These are phyloP conservation scores for Oxyruncus cristatus DNA, from an alignment of 2,113 vertebrate species.

Conservation along the genomic window DNA sequence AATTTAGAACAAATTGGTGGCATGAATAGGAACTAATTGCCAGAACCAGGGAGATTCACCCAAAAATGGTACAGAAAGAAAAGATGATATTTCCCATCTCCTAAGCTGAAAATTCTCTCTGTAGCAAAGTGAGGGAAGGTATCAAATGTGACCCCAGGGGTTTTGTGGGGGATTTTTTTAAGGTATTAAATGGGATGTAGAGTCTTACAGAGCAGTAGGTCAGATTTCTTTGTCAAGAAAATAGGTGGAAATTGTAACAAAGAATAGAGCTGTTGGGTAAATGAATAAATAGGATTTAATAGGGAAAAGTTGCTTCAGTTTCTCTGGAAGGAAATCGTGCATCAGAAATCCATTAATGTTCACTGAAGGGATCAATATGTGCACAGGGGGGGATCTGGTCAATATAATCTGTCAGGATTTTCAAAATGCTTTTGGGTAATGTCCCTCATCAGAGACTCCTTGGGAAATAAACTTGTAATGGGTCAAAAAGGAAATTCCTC, in stretches of 20 bases:
- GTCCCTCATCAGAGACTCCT: not conserved
- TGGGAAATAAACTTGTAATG: not conserved
- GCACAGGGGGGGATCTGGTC: not conserved
- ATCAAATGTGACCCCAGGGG: not conserved
- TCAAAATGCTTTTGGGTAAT: not conserved
- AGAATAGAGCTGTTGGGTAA: not conserved
- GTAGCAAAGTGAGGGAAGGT: not conserved
- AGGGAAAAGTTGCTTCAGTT: not conserved
- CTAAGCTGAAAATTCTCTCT: not conserved
- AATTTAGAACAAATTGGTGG: not conserved
- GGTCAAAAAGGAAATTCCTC: not conserved
- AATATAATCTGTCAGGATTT: not conserved
- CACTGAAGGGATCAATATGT: not conserved
- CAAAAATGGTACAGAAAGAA: not conserved
- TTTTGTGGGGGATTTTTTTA: not conserved
- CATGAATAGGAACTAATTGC: slow-evolving; percentile 5
- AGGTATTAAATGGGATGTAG: not conserved
- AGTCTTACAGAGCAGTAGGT: not conserved
- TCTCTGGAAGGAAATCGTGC: not conserved
- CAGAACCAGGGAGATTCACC: slow-evolving; percentile 15
- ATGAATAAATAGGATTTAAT: not conserved
- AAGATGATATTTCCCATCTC: not conserved
- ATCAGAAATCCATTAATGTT: not conserved
- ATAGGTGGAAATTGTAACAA: not conserved
- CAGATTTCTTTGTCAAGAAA: not conserved